These are phyloP conservation scores for Julus scandinavius DNA, from an alignment of 2,888 invertebrate genomes.

Conservation along the genomic window DNA sequence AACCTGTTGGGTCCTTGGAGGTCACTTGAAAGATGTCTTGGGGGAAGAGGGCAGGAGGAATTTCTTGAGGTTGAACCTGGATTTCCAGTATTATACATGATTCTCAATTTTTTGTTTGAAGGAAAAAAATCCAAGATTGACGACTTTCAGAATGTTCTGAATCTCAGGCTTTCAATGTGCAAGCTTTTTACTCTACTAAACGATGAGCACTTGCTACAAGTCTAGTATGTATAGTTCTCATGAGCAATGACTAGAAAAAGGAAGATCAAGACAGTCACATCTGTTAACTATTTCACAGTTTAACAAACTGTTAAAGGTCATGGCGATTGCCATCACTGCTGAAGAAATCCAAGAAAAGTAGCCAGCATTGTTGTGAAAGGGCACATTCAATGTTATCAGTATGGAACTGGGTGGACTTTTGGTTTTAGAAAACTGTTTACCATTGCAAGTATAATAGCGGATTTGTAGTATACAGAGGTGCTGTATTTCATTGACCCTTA, in stretches of 20 bases:
- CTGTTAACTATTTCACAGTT: too few species aligned
- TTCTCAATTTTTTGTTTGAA: not conserved
- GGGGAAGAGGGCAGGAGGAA: not conserved
- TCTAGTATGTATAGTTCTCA: too few species aligned
- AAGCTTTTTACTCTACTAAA: too few species aligned
- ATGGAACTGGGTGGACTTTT: too few species aligned
- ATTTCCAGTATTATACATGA: not conserved
- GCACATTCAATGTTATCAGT: too few species aligned
- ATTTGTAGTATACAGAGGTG: not conserved
- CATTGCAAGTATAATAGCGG: not conserved
- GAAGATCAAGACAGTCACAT: too few species aligned
- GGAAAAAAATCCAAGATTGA: not conserved
- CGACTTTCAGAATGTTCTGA: not conserved
- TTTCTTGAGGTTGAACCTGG: not conserved
- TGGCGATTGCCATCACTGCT: too few species aligned
- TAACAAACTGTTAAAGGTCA: too few species aligned
- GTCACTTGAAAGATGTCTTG: constrained; percentile 1
- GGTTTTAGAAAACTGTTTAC: not conserved
- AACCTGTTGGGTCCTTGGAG: not conserved
- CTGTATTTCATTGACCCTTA: not conserved
- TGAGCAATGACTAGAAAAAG: too few species aligned
- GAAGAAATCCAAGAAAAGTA: too few species aligned
- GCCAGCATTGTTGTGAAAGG: too few species aligned
- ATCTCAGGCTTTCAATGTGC: not conserved
- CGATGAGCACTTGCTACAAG: too few species aligned